Percentiles rank a stretch among this genome's conserved stretches.
These are phyloP conservation scores for Dryomyza anilis DNA, from an alignment of 2,888 invertebrate species.

Conservation along the genomic window DNA sequence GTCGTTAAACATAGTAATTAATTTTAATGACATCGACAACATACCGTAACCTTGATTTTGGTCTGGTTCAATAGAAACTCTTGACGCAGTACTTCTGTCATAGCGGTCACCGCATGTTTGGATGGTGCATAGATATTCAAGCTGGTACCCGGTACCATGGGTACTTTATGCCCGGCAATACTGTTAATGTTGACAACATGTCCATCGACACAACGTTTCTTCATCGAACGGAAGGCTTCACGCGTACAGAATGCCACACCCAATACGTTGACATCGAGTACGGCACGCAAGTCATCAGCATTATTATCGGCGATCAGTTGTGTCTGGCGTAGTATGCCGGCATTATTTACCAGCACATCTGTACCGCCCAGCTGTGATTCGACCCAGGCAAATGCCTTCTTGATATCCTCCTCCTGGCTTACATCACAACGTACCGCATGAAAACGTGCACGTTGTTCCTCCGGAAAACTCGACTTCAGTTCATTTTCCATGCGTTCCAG, in stretches of 20 bases:
- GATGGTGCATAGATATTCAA: slow-evolving; percentile 55
- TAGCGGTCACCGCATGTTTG: slow-evolving; percentile 56
- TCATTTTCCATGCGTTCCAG: slow-evolving; percentile 57
- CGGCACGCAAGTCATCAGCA: slow-evolving; percentile 39
- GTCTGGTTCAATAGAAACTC: slow-evolving; percentile 49
- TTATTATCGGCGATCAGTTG: slow-evolving; percentile 32
- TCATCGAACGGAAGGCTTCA: slow-evolving; percentile 59
- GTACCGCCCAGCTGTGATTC: slow-evolving; percentile 62
- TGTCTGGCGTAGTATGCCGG: slow-evolving; percentile 43
- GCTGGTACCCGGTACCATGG: slow-evolving; percentile 43
- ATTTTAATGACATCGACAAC: slow-evolving; percentile 14
- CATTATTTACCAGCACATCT: slow-evolving; percentile 66
- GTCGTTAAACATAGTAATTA: neutral
- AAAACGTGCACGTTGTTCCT: slow-evolving; percentile 45
- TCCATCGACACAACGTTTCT: slow-evolving; percentile 59
- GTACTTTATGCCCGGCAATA: slow-evolving; percentile 55
- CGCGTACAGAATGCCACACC: slow-evolving; percentile 60
- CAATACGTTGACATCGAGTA: slow-evolving; percentile 60
- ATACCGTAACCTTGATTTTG: slow-evolving; percentile 50
- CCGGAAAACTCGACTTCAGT: slow-evolving; percentile 36
- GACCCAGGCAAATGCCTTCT: slow-evolving; percentile 62
- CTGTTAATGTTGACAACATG: slow-evolving; percentile 64
- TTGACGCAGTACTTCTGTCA: slow-evolving; percentile 56
- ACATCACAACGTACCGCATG: slow-evolving; percentile 63
- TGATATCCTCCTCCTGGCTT: slow-evolving; percentile 63